Conservation (phyloP, 2,888 invertebrate species). For the Masnerella sp. region DNA sequence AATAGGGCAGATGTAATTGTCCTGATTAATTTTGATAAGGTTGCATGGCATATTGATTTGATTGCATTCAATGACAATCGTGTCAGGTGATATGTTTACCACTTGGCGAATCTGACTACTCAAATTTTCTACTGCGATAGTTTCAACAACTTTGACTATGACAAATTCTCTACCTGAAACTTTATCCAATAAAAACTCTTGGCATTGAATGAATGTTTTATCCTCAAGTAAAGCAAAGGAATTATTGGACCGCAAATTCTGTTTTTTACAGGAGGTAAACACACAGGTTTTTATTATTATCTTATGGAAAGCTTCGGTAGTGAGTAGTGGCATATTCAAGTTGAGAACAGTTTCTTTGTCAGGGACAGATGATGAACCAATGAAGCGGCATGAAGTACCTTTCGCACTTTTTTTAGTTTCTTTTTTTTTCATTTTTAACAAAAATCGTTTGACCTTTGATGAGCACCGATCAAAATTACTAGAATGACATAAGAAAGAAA, state of each 20-base stretch:
- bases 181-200: slow-evolving; percentile 5
- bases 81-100: background rate
- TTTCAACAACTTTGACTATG: background rate
- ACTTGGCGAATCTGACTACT: background rate
- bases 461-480: background rate
- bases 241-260: slow-evolving; percentile 13
- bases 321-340: slow-evolving; percentile 14
- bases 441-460: background rate
- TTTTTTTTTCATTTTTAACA: background rate
- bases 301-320: slow-evolving; percentile 16
- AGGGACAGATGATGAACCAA: slow-evolving; percentile 7
- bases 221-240: slow-evolving; percentile 17
- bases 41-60: background rate
- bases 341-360: slow-evolving; percentile 1
- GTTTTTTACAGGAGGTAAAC: slow-evolving; percentile 3
- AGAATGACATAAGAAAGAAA: background rate
- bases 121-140: background rate
- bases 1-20: background rate
- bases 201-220: slow-evolving; percentile 11
- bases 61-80: background rate
- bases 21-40: background rate
- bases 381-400: background rate
- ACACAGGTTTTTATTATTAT: slow-evolving; percentile 17
- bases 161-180: background rate
- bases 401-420: slow-evolving; percentile 3